Evolutionary conservation across 2,888 invertebrate species (phyloP).

Genomic region (Lacanobia wlatinum): DNA sequence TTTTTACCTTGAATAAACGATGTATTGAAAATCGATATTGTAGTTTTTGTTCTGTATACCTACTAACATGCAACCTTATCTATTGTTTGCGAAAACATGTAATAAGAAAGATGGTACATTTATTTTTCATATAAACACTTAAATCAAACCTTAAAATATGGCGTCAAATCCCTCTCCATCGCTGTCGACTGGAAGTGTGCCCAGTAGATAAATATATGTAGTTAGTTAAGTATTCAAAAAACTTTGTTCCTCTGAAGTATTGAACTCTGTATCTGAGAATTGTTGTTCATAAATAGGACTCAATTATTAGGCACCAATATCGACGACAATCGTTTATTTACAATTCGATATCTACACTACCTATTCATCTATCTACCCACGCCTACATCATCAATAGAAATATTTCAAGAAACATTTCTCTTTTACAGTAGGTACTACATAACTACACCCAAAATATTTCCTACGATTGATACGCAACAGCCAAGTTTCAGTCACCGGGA

Average conservation of each 20-base stretch:
- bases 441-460: slow-evolving; percentile 15
- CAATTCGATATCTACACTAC: no score
- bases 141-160: no score
- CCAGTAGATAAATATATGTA: no score
- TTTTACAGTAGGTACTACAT: neutral
- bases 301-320: no score
- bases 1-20: slow-evolving; percentile 48
- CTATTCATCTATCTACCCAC: no score
- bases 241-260: neutral
- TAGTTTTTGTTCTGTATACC: slow-evolving; percentile 29
- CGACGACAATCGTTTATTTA: no score
- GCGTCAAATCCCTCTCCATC: no score
- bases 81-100: neutral
- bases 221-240: no score
- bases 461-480: slow-evolving; percentile 26
- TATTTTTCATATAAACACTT: no score
- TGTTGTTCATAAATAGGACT: no score
- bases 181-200: no score
- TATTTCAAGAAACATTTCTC: slow-evolving; percentile 4
- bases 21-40: slow-evolving; percentile 36
- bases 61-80: neutral
- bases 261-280: no score
- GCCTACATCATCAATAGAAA: slow-evolving; percentile 12
- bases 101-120: neutral
- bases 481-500: slow-evolving; percentile 28